phyloP scores from a whole-genome alignment of 2,797 vertebrate genomes.

The Pteronotus mesoamericanus region DNA sequence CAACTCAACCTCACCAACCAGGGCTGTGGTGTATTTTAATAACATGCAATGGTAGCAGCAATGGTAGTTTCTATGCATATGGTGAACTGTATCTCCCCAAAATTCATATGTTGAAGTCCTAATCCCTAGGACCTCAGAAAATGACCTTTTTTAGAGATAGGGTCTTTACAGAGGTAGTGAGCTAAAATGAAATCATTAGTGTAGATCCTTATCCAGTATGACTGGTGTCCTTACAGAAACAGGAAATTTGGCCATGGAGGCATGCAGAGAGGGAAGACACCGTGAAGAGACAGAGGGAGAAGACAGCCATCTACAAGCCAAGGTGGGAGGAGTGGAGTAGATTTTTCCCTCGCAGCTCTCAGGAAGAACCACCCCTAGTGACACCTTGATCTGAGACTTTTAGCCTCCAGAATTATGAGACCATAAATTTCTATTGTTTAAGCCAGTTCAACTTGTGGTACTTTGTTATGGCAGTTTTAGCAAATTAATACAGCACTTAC shows the following conservation, averaged over 20 bases:
- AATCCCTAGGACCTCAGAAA: background rate
- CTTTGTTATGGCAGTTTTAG: background rate
- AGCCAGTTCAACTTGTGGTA: background rate
- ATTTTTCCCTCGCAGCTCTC: background rate
- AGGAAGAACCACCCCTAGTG: background rate
- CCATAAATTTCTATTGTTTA: background rate
- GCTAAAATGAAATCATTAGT: background rate
- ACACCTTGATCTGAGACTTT: background rate
- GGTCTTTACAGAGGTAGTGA: background rate
- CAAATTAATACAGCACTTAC: background rate
- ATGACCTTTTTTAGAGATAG: background rate
- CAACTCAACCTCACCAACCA: no score
- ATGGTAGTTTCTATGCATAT: background rate
- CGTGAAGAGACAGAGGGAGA: background rate
- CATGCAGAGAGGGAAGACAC: background rate
- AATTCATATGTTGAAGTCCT: background rate
- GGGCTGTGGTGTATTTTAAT: background rate
- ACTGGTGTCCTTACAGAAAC: background rate
- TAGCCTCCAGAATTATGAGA: background rate
- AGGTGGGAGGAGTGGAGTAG: background rate
- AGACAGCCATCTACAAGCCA: background rate
- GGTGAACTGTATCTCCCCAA: background rate
- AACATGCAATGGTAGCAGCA: background rate
- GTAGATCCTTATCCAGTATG: background rate
- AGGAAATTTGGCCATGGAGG: background rate